These are phyloP conservation scores for Drosophila affinis DNA, from an alignment of 2,888 invertebrate species.

Conservation along the genomic window DNA sequence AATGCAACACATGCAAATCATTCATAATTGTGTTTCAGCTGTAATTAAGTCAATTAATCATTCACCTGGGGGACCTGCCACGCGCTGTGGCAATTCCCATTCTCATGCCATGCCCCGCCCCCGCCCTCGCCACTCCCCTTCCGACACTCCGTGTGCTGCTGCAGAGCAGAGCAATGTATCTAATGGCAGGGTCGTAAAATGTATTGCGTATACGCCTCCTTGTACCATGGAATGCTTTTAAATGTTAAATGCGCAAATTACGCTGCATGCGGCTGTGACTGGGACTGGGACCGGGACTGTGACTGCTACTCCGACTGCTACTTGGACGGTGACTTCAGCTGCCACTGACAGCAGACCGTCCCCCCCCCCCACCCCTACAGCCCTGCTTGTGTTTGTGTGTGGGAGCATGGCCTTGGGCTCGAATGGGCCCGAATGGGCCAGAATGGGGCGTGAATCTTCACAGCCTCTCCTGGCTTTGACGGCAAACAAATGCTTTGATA, in stretches of 20 bases:
- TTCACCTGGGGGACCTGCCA: constrained; percentile 48
- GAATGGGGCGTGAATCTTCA: constrained; percentile 46
- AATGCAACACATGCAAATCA: constrained; percentile 48
- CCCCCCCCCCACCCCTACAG: constrained; percentile 1
- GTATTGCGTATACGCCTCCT: constrained; percentile 76
- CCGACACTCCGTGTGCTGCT: not conserved
- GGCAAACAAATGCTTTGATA: constrained; percentile 77
- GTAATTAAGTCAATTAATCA: constrained; percentile 77
- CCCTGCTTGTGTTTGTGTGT: not conserved
- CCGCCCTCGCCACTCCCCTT: not conserved
- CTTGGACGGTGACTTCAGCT: constrained; percentile 24
- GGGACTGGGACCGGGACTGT: constrained; percentile 26
- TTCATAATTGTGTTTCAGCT: constrained; percentile 49
- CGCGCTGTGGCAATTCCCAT: constrained; percentile 3
- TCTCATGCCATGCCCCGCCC: not conserved
- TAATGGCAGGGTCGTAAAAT: constrained; percentile 77
- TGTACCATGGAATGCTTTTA: constrained; percentile 72
- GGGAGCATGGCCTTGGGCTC: constrained; percentile 34
- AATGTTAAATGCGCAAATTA: constrained; percentile 78
- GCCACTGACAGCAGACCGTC: constrained; percentile 26
- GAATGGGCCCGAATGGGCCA: constrained; percentile 2
- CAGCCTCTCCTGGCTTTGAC: constrained; percentile 63
- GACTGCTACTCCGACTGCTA: constrained; percentile 25
- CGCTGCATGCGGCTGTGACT: constrained; percentile 66
- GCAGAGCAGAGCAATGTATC: constrained; percentile 52